phyloP scores from a whole-genome alignment of 1,140 invertebrate species.

The Dolichoris vasculosae region DNA sequence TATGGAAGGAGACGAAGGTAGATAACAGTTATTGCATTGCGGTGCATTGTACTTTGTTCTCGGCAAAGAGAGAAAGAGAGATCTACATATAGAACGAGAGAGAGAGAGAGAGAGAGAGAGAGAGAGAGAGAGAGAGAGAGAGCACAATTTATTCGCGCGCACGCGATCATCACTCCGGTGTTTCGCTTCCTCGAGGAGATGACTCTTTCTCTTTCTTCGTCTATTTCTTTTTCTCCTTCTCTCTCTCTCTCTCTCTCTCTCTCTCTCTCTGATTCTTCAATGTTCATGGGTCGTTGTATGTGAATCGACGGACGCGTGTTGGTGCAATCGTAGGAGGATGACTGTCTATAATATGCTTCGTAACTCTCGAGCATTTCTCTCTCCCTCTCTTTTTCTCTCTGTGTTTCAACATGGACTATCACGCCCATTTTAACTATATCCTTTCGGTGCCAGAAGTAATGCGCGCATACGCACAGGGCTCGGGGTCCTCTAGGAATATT shows the following conservation, averaged over 20 bases:
- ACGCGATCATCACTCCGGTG: constrained; percentile 50
- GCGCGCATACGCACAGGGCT: background rate
- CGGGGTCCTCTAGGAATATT: background rate
- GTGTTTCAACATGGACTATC: constrained; percentile 28
- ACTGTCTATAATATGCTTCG: constrained; percentile 63
- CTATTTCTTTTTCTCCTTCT: constrained; percentile 2
- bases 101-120: background rate
- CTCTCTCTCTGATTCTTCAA: constrained; percentile 4
- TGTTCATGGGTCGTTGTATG: background rate
- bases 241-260: background rate
- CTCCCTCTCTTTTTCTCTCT: constrained; percentile 21
- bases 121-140: background rate
- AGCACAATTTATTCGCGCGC: constrained; percentile 53
- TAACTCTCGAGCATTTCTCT: constrained; percentile 55
- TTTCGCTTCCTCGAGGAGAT: constrained; percentile 41
- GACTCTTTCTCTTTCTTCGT: constrained; percentile 36
- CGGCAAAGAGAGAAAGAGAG: constrained; percentile 2
- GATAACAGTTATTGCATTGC: constrained; percentile 53
- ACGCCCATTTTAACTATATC: constrained; percentile 53
- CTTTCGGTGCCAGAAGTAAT: constrained; percentile 48
- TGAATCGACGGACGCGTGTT: constrained; percentile 20
- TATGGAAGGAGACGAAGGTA: constrained; percentile 16
- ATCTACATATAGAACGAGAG: background rate
- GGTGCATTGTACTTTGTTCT: constrained; percentile 52
- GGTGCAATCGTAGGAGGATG: constrained; percentile 57